Evolutionary conservation across 2,888 invertebrate species (phyloP), one percentile per base, ranked within the genome.

Genomic region (Thelaira solivaga): DNA sequence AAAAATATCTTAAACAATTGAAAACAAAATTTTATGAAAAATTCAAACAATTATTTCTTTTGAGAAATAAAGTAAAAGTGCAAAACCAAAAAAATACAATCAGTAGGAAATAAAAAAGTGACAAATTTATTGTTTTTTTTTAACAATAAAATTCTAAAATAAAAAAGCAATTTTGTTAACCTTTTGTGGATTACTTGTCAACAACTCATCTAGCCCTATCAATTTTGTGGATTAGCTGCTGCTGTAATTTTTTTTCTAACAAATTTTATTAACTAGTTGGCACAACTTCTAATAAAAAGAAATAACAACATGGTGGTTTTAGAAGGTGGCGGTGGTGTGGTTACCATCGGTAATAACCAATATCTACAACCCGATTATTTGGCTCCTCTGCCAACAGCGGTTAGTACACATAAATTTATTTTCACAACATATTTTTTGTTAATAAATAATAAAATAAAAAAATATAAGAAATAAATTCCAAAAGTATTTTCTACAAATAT

Each of bases 351-450:
- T 89, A 95, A 94, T 86, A 96, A 97, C 90, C 97, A 97, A 91
- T 98, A 98, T 90, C 91, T 98, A 84, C 96, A 97, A 90, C 97
- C 97, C 90, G 98, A 98, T 92, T 97, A 97, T 91, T 92, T 98
- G 86, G 95, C 97, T 83, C 97, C 97, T 83, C 92, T 97, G 89
- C 95, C 97, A 82, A 96, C 97, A 81, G 95, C 97, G 94, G 97
- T 97, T 93, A 94, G 96, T 93, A n/a, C n/a, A n/a, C n/a, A n/a
- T n/a, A n/a, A n/a, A n/a, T n/a, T n/a, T n/a, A n/a, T n/a, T n/a
- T n/a, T n/a, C n/a, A n/a, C n/a, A n/a, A n/a, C n/a, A n/a, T n/a
- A 80, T 65, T 75, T 36, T 49, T 45, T 43, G 7, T 6, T 47
- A 7, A 10, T 8, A 39, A 41, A 18, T 24, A 69, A 22, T 11